Evolutionary conservation across 2,888 invertebrate genomes (phyloP), one percentile per base, ranked within the genome.

Genomic region (Hylaea fasciaria): DNA sequence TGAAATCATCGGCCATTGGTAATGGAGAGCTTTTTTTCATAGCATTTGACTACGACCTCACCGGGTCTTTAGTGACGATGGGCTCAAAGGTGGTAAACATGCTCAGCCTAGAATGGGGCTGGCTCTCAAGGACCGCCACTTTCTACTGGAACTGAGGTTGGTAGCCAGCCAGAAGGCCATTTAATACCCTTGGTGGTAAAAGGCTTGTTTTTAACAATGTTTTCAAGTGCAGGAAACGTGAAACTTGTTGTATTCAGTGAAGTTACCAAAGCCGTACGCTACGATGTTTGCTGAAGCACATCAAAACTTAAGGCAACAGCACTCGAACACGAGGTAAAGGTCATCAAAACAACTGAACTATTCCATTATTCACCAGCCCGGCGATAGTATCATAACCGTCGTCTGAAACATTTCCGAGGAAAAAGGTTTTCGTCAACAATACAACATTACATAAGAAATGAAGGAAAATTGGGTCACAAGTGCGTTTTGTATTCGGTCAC

Each of bases 391-490:
- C 60, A 55, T 60, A 55, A 60, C 60, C 50, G 52, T 57, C 50
- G 50, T 45, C 32, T 39, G 49, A 58, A 55, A 55, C 50, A 46
- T 55, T 59, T 43, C 58, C 53, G 17, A 57, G 55, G 41, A 59
- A 57, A 63, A 61, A 56, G 51, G 55, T 50, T 61, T 56, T 40
- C 56, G 61, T 62, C 61, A 61, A 58, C 61, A 56, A 73, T 74
- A 69, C 68, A 67, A 61, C 56, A 72, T 72, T 73, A 74, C 69
- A 64, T 69, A 68, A 75, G 70, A 67, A 73, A 73, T 74, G 74
- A 74, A 67, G 65, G 66, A 57, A 68, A 77, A 74, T 71, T 72
- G 76, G 76, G 77, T 78, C 77, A 68, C 68, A 65, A 66, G 55
- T 71, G 64, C 50, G 66, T 47, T 35, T 63, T 73, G 56, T 68